phyloP scores from a whole-genome alignment of 1,140 invertebrate species.

The Platyura marginata region DNA sequence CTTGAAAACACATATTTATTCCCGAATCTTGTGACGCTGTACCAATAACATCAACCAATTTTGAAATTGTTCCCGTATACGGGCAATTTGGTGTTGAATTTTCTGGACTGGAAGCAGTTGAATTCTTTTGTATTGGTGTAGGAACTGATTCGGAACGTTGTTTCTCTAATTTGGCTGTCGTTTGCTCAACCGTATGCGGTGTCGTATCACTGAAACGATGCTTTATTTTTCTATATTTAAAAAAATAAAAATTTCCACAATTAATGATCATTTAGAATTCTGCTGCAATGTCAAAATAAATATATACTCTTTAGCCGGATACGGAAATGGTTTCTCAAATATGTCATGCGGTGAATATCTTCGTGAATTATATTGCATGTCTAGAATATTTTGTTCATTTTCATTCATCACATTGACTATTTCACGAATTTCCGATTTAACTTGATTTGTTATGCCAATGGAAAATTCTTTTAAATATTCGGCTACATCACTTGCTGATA shows the following conservation, averaged over 20 bases:
- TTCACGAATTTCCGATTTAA: slow-evolving; percentile 55
- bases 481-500: slow-evolving; percentile 49
- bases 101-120: slow-evolving; percentile 22
- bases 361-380: too few species aligned
- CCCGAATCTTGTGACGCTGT: slow-evolving; percentile 49
- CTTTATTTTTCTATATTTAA: slow-evolving; percentile 2
- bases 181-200: slow-evolving; percentile 28
- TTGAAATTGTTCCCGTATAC: slow-evolving; percentile 42
- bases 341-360: too few species aligned
- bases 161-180: slow-evolving; percentile 8
- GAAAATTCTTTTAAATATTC: slow-evolving; percentile 58
- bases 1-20: slow-evolving; percentile 51
- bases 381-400: slow-evolving; percentile 31
- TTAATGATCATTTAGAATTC: too few species aligned
- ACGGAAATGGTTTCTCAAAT: too few species aligned
- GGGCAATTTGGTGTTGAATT: slow-evolving; percentile 27
- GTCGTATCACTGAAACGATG: slow-evolving; percentile 7
- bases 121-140: slow-evolving; percentile 24
- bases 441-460: slow-evolving; percentile 56
- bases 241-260: too few species aligned
- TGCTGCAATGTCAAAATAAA: too few species aligned
- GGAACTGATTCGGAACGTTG: slow-evolving; percentile 11
- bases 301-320: too few species aligned
- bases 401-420: slow-evolving; percentile 52
- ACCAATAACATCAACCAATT: slow-evolving; percentile 25